These are phyloP conservation scores for Drosophila algonquin DNA, from an alignment of 2,888 invertebrate species.

Conservation along the genomic window DNA sequence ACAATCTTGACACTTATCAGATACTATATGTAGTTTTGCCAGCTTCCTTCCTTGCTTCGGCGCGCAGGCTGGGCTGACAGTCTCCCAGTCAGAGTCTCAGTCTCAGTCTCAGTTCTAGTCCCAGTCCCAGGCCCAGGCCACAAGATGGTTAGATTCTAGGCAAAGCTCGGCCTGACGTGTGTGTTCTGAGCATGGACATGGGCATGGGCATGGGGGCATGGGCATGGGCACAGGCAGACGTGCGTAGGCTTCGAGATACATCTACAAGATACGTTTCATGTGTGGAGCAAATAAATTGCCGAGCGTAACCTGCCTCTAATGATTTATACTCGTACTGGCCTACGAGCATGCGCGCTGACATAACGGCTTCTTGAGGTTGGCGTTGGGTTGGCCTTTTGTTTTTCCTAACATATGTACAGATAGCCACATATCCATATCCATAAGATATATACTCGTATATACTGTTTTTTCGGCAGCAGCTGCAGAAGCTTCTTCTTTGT, in stretches of 20 bases:
- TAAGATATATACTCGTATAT: constrained; percentile 3
- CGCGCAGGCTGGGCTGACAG: background rate
- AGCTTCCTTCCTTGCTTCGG: constrained; percentile 66
- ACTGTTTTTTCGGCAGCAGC: constrained; percentile 13
- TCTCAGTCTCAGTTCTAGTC: background rate
- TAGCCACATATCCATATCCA: constrained; percentile 21
- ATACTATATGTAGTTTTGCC: constrained; percentile 61
- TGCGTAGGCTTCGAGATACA: constrained; percentile 74
- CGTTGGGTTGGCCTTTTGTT: constrained; percentile 57
- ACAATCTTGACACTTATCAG: constrained; percentile 79
- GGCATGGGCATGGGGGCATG: too few species aligned
- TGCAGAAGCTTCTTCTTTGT: constrained; percentile 44
- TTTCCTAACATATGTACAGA: constrained; percentile 17
- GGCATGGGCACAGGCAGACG: constrained; percentile 70
- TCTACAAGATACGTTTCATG: constrained; percentile 75
- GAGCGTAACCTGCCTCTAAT: constrained; percentile 75
- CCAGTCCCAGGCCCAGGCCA: background rate
- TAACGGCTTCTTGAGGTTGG: constrained; percentile 67
- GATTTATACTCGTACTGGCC: constrained; percentile 64
- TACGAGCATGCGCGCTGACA: constrained; percentile 42
- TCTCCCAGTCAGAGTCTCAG: constrained; percentile 4
- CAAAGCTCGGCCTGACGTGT: constrained; percentile 25
- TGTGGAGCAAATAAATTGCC: constrained; percentile 71
- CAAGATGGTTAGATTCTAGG: constrained; percentile 30
- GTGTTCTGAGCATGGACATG: constrained; percentile 65